These are phyloP conservation scores for Pipra filicauda DNA, from an alignment of 2,113 vertebrate species.

Conservation along the genomic window DNA sequence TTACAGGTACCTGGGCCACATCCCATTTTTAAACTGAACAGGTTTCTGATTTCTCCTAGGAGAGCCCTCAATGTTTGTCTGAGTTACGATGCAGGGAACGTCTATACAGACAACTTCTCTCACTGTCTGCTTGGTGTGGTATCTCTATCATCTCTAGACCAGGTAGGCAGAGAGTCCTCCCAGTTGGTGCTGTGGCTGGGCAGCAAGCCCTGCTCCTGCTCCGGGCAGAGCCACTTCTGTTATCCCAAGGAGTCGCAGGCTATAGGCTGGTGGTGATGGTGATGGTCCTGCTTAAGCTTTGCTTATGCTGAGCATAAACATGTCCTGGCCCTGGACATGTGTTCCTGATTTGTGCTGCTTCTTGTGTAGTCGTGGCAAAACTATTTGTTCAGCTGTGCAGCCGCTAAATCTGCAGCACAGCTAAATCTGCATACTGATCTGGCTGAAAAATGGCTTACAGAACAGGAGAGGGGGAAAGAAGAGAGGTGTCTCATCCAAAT, in stretches of 20 bases:
- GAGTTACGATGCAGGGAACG: not conserved
- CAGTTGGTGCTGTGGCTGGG: not conserved
- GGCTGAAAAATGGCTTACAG: constrained; percentile 17
- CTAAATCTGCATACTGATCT: constrained; percentile 17
- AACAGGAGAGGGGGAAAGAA: not conserved
- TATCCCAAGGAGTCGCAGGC: rapidly evolving
- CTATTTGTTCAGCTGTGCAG: constrained; percentile 53
- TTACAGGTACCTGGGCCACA: not conserved
- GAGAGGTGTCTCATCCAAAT: not conserved
- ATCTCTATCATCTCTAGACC: not conserved
- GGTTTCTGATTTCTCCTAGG: constrained; percentile 16
- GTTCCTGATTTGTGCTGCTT: constrained; percentile 11
- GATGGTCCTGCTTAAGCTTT: not conserved
- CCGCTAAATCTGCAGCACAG: not conserved
- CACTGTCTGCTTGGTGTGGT: not conserved
- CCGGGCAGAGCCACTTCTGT: not conserved
- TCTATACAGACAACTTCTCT: not conserved
- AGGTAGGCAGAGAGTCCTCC: not conserved
- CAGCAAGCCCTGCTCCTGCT: not conserved
- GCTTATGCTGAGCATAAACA: not conserved
- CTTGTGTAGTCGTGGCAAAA: constrained; percentile 27
- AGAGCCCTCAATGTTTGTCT: not conserved
- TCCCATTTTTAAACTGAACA: not conserved
- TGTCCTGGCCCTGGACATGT: not conserved
- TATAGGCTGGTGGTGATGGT: not conserved